Percentiles rank a stretch among this genome's conserved stretches.
phyloP scores from a whole-genome alignment of 2,113 vertebrate species.

The Hepsetus odoe region DNA sequence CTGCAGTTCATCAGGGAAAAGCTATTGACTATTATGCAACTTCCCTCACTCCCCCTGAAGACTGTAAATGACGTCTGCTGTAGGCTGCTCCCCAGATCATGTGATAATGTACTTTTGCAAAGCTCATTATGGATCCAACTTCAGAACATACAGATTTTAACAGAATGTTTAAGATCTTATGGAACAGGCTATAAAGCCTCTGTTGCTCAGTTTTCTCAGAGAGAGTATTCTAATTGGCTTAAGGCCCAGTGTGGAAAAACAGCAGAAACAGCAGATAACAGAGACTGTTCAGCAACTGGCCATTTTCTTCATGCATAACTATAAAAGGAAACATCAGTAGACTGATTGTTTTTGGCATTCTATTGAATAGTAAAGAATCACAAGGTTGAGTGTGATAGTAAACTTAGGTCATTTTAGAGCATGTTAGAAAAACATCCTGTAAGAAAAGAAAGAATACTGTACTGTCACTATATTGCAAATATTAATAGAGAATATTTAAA shows the following conservation, averaged over 20 bases:
- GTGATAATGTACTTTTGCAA: background rate
- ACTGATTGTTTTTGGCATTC: background rate
- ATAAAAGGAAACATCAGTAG: background rate
- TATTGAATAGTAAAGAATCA: too few species aligned
- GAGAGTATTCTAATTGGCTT: background rate
- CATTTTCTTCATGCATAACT: background rate
- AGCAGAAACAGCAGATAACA: constrained; percentile 16
- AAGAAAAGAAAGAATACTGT: too few species aligned
- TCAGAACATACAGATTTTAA: background rate
- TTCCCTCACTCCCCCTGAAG: too few species aligned
- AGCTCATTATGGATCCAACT: background rate
- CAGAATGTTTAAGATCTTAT: background rate
- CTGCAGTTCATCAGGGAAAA: background rate
- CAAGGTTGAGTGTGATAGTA: too few species aligned
- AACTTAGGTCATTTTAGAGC: too few species aligned
- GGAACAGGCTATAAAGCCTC: background rate
- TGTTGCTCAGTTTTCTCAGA: background rate
- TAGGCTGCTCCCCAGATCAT: background rate
- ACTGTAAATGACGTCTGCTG: background rate
- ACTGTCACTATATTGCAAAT: too few species aligned
- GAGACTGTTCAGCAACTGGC: background rate
- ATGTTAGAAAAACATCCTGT: too few species aligned
- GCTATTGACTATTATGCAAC: background rate
- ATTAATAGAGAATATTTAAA: too few species aligned
- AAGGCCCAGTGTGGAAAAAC: background rate